Percentiles rank a stretch among this genome's conserved stretches.
Evolutionary conservation across 2,888 invertebrate species (phyloP).

Genomic region (Brachynemurus nebulosus): DNA sequence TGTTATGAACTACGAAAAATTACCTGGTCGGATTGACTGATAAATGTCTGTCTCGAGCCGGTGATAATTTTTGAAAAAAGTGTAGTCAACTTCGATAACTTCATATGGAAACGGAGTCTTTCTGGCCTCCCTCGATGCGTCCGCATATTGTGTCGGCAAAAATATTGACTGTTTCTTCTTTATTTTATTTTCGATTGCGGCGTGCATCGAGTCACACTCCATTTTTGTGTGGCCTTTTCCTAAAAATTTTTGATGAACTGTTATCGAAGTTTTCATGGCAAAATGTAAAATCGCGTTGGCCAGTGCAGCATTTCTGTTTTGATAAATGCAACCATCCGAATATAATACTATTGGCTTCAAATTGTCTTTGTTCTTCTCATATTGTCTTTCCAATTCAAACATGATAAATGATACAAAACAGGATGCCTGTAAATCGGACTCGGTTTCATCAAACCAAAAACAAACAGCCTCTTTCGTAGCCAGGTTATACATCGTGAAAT

Average conservation of each 20-base stretch:
- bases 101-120: no score
- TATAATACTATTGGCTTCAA: slow-evolving; percentile 21
- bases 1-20: no score
- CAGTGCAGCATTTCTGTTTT: slow-evolving; percentile 21
- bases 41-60: no score
- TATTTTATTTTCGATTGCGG: slow-evolving; percentile 18
- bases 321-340: slow-evolving; percentile 21
- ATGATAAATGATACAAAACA: slow-evolving; percentile 17
- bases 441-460: slow-evolving; percentile 20
- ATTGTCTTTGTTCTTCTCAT: slow-evolving; percentile 12
- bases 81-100: no score
- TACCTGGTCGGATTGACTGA: no score
- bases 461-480: slow-evolving; percentile 16
- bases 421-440: slow-evolving; percentile 12
- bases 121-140: no score
- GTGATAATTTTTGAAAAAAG: no score
- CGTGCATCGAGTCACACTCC: slow-evolving; percentile 22
- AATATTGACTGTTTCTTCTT: no score
- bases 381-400: slow-evolving; percentile 12
- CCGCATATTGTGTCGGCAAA: no score
- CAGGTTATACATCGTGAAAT: slow-evolving; percentile 21
- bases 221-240: slow-evolving; percentile 22
- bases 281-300: slow-evolving; percentile 21
- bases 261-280: slow-evolving; percentile 15
- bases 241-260: slow-evolving; percentile 18